Percentiles rank a stretch among this genome's conserved stretches.
Evolutionary conservation across 2,888 invertebrate species (phyloP).

Genomic region (Oeneis ivallda): DNA sequence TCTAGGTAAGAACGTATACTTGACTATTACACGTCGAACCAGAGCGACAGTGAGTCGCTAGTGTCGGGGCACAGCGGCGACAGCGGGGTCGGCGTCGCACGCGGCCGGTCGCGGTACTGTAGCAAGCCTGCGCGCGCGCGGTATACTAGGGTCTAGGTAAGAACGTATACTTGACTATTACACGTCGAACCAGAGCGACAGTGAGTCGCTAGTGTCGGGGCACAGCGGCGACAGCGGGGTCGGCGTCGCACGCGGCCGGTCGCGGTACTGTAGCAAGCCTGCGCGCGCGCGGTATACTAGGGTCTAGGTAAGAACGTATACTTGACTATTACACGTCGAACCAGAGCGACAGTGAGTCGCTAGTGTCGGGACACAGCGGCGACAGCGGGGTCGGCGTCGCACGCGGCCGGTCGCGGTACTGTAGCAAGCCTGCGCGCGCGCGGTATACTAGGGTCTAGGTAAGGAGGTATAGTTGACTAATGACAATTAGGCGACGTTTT

Average conservation of each 20-base stretch:
- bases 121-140: conserved; percentile 61
- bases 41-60: neutral
- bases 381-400: conserved; percentile 71
- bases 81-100: conserved; percentile 70
- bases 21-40: neutral
- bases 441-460: conserved; percentile 60
- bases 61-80: conserved; percentile 61
- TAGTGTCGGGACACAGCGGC: conserved; percentile 84
- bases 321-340: neutral
- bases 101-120: conserved; percentile 77
- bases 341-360: neutral
- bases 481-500: no score
- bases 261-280: conserved; percentile 64
- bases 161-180: conserved; percentile 58
- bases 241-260: conserved; percentile 75
- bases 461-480: neutral
- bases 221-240: conserved; percentile 83
- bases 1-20: conserved; percentile 55
- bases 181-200: conserved; percentile 91
- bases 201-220: conserved; percentile 90
- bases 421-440: conserved; percentile 61
- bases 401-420: conserved; percentile 77
- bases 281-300: conserved; percentile 59
- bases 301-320: conserved; percentile 58
- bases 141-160: conserved; percentile 59